Evolutionary conservation across 2,113 vertebrate species (phyloP).

Genomic region (Nipponia nippon): DNA sequence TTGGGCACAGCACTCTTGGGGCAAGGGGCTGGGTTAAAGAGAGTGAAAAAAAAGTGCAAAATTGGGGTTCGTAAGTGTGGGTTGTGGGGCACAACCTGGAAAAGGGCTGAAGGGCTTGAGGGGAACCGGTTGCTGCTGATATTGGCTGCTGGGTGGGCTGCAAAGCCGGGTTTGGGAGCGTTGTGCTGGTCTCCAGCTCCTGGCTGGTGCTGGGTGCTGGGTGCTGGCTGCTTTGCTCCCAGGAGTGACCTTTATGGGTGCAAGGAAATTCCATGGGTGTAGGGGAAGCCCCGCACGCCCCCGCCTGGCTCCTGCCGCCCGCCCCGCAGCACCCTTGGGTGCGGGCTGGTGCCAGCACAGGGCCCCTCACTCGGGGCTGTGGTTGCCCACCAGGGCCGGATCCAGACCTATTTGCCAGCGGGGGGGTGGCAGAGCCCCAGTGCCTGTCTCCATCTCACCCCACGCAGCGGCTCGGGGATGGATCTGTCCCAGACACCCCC

Average conservation of each 20-base stretch:
- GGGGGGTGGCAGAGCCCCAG: neutral
- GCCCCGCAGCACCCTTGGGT: neutral
- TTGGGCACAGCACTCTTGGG: neutral
- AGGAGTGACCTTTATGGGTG: neutral
- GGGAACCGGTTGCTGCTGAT: neutral
- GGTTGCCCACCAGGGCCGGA: neutral
- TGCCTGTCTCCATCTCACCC: neutral
- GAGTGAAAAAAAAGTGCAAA: neutral
- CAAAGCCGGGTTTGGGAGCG: neutral
- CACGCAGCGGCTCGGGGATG: rapidly evolving
- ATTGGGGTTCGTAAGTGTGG: neutral
- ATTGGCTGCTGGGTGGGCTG: neutral
- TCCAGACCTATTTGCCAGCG: rapidly evolving
- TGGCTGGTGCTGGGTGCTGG: neutral
- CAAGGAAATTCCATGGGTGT: neutral
- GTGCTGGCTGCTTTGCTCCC: neutral
- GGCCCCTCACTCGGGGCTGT: neutral
- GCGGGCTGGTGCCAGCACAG: neutral
- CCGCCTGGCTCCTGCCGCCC: neutral
- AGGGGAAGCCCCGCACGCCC: neutral
- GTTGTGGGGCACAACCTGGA: neutral
- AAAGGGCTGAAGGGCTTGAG: neutral
- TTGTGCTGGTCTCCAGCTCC: neutral
- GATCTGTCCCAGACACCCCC: neutral
- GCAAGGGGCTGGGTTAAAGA: neutral